phyloP scores from a whole-genome alignment of 2,888 invertebrate genomes.

The Xylota sylvarum region DNA sequence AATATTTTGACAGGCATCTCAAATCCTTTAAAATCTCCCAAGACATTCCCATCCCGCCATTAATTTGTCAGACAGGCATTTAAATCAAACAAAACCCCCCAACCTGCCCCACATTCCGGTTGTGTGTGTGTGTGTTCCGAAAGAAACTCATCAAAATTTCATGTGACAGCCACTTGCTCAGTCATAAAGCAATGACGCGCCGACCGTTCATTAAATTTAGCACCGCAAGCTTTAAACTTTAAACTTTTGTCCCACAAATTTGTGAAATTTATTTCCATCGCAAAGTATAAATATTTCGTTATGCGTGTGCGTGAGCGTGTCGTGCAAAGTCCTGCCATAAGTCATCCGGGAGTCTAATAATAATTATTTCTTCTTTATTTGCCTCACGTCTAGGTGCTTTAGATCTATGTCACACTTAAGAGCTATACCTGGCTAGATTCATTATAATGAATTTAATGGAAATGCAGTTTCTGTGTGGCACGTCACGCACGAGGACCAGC shows the following conservation, averaged over 20 bases:
- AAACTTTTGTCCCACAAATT: not conserved
- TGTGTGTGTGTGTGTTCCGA: not conserved
- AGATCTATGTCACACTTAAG: not conserved
- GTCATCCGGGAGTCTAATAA: not conserved
- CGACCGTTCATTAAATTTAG: constrained; percentile 4
- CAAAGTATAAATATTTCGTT: constrained; percentile 3
- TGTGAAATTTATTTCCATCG: not conserved
- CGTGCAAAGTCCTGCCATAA: not conserved
- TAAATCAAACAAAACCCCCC: not conserved
- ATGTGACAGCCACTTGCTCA: not conserved
- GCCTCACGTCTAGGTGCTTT: not conserved
- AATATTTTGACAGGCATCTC: constrained; percentile 6
- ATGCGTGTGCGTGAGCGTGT: not conserved
- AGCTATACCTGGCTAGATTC: not conserved
- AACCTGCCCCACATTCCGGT: not conserved
- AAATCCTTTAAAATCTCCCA: not conserved
- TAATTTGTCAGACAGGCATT: constrained; percentile 5
- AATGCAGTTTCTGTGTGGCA: not conserved
- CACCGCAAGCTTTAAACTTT: constrained; percentile 1
- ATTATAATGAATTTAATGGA: no score
- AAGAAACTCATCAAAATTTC: constrained; percentile 7
- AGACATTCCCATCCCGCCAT: not conserved
- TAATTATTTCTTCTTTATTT: constrained; percentile 2
- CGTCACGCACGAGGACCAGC: not conserved
- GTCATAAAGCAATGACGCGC: not conserved